phyloP scores from a whole-genome alignment of 2,888 invertebrate species.

The Brachylomia viminalis region DNA sequence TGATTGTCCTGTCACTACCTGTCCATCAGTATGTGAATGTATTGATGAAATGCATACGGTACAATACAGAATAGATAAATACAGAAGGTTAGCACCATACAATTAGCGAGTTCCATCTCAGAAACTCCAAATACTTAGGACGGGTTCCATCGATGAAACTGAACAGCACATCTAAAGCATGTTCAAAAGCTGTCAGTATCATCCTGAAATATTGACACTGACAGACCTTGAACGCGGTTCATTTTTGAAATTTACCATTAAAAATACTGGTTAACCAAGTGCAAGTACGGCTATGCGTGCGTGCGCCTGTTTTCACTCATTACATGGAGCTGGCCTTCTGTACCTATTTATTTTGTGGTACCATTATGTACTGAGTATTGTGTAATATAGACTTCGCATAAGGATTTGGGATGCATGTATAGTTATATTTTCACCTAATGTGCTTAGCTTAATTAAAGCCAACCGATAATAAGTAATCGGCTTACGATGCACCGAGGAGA shows the following conservation, averaged over 20 bases:
- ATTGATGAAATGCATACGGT: constrained; percentile 45
- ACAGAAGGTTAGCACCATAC: neutral
- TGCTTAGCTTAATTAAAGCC: constrained; percentile 25
- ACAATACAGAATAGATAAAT: neutral
- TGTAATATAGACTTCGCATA: neutral
- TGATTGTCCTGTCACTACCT: constrained; percentile 37
- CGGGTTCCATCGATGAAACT: too few species aligned
- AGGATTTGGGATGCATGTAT: constrained; percentile 36
- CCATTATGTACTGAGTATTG: neutral
- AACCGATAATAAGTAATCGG: constrained; percentile 16
- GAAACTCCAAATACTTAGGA: too few species aligned
- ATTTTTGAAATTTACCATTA: too few species aligned
- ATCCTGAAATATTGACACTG: too few species aligned
- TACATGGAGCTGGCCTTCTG: neutral
- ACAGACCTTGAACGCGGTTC: too few species aligned
- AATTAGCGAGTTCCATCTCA: neutral
- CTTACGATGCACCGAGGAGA: constrained; percentile 17
- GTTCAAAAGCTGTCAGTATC: too few species aligned
- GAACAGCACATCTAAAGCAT: too few species aligned
- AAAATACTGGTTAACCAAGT: too few species aligned
- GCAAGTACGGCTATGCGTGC: too few species aligned
- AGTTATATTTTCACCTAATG: constrained; percentile 34
- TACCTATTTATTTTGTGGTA: neutral
- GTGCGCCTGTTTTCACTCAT: neutral
- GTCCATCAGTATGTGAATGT: constrained; percentile 27